Evolutionary conservation across 2,888 invertebrate genomes (phyloP), one percentile per base, ranked within the genome.

Genomic region (Mythimna impura): DNA sequence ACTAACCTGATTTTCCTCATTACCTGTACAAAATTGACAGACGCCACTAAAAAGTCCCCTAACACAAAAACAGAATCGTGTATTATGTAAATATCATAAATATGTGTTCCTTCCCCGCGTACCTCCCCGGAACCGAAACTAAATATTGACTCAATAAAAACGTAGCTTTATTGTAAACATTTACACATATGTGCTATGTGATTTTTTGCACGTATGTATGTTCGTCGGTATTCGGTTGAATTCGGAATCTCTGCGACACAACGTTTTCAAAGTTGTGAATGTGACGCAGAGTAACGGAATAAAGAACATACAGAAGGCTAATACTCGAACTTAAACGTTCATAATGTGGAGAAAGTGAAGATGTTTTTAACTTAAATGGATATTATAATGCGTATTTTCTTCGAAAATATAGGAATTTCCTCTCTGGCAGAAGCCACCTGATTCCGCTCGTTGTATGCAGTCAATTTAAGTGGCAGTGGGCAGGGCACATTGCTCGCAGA

Each of bases 151-250:
- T n/a, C 17, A 8, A 34, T 17, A 30, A 1, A 17, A 63, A 76
- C 60, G 47, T 30, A 14, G 22, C 36, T 66, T 68, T 20, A 61
- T 30, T 36, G 22, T 40, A 54, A 60, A 75, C 3, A 68, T 67
- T 75, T n/a, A 20, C 20, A 47, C 60, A 54, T 43, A 40, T 22
- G 47, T 50, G 22, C 0, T 64, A 58, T 58, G 75, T 75, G 73
- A 75, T 17, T 20, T 34, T 17, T 40, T 14, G 34, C 75, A 75
- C 66, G 75, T 22, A 52, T 1, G 54, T 75, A 58, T 40, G 69
- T 50, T n/a, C 6, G n/a, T 52, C n/a, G n/a, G 8, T 9, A 52
- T 52, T 52, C n/a, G 50, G 55, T n/a, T 58, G 6, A 36, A 58
- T 50, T 58, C 47, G n/a, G 12, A 55, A 55, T 54, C 14, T 7